Base-by-base conservation (phyloP, 2,888 invertebrate species). In the Psococerastis gibbosa region DNA sequence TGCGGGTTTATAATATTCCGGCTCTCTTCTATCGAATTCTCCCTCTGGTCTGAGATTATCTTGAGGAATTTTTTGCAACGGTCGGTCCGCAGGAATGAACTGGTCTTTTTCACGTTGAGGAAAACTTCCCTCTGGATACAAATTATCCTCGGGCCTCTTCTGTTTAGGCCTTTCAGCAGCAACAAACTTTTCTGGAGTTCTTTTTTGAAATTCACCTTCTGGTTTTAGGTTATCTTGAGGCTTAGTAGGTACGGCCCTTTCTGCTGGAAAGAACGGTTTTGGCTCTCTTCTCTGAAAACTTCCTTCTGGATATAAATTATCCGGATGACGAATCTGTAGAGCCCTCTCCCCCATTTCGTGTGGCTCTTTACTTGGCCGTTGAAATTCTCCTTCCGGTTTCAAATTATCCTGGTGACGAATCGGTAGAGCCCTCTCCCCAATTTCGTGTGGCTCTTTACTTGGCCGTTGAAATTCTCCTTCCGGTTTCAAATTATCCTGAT, bases 171-270 rank as follows among this genome's bases (percentile, higher is more conserved):
- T 43, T 35, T 51, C 46, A 34, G 48, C 46, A 3, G 52, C 49
- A 8, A 44, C 45, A 43, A 48, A 53, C 22, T 51, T 46, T n/a
- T 47, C 47, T 18, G 43, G 66, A 3, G 66, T 59, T 11, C 66
- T 61, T 49, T 66, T 65, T 56, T 73, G 69, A 46, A 66, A 64
- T 51, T 60, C 68, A 2, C 78, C 79, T 57, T 77, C 76, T 68
- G 78, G 71, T 55, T 66, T 70, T 2, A 78, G 60, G 20, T 54
- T 49, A 18, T 45, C 44, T 32, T 44, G 13, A 4, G 27, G 27
- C 20, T 34, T 32, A n/a, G 16, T 50, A 9, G 6, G 35, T 18
- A 9, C 13, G 8, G 57, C 57, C 41, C 62, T 49, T 47, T 64
- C 64, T 43, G 56, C 56, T 42, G 54, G 50, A 46, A 50, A 43